Percentiles rank a stretch among this genome's conserved stretches.
Conservation (phyloP, 1,140 invertebrate genomes). For the Pachypeltis micranthus region DNA sequence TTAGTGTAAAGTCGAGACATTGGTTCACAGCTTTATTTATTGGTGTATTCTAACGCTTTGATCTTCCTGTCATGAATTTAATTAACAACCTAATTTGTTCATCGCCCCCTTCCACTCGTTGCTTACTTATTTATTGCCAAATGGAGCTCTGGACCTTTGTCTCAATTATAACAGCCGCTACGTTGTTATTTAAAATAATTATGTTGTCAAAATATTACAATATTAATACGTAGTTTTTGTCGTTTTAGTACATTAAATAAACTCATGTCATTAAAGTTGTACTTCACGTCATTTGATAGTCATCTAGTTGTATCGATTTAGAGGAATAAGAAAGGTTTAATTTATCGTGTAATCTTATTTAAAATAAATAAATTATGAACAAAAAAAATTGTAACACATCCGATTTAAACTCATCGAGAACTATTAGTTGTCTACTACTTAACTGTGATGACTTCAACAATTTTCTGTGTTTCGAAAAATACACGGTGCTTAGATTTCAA, state of each 20-base stretch:
- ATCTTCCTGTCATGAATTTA: not conserved
- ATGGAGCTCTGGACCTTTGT: constrained; percentile 21
- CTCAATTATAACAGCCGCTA: not conserved
- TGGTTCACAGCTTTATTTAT: constrained; percentile 20
- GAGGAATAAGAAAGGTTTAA: not conserved
- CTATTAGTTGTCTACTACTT: not conserved
- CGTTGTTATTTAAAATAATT: not conserved
- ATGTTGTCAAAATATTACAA: not conserved
- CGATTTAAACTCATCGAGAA: not conserved
- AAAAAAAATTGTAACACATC: not conserved
- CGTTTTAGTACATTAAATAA: not conserved
- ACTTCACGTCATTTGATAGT: not conserved
- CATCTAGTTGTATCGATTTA: not conserved
- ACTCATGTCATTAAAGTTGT: not conserved
- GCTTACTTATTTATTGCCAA: too few species aligned
- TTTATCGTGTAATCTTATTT: not conserved
- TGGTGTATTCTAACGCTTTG: not conserved
- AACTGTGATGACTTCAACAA: not conserved
- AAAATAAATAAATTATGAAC: not conserved
- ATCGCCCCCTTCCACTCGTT: not conserved
- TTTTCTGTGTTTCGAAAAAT: not conserved
- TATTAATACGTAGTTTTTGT: not conserved
- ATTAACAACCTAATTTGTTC: not conserved
- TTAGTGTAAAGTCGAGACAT: constrained; percentile 13
- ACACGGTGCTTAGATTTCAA: constrained; percentile 4